These are phyloP conservation scores for Sarcophaga caerulescens DNA, from an alignment of 2,888 invertebrate genomes.

Conservation along the genomic window DNA sequence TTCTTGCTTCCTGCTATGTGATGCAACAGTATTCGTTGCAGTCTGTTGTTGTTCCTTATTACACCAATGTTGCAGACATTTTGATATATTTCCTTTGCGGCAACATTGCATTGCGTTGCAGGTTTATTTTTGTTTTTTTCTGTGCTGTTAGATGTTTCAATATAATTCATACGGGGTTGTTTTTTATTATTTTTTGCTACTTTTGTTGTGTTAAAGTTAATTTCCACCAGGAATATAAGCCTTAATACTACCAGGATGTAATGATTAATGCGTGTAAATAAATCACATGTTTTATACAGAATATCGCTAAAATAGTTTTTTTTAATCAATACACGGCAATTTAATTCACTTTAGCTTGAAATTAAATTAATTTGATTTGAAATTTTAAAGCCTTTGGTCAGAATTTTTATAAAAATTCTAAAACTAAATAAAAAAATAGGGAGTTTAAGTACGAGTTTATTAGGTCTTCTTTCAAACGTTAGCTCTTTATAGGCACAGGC, in stretches of 20 bases:
- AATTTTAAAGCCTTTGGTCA: neutral
- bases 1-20: neutral
- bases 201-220: slow-evolving; percentile 57
- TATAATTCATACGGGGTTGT: slow-evolving; percentile 3
- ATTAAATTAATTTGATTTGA: neutral
- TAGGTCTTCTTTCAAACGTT: no score
- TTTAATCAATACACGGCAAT: neutral
- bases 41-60: slow-evolving; percentile 4
- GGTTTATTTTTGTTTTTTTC: slow-evolving; percentile 1
- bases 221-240: slow-evolving; percentile 65
- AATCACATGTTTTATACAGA: neutral
- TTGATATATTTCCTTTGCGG: slow-evolving; percentile 62
- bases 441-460: no score
- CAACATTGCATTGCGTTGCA: slow-evolving; percentile 34
- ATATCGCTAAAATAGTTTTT: neutral
- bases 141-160: slow-evolving; percentile 46
- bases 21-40: neutral
- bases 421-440: no score
- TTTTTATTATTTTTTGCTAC: slow-evolving; percentile 11
- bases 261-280: slow-evolving; percentile 31
- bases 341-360: neutral
- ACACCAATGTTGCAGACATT: slow-evolving; percentile 54
- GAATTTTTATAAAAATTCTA: no score
- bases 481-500: no score
- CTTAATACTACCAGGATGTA: slow-evolving; percentile 5